A percentile compares a stretch with the other conserved stretches of the same genome.
Evolutionary conservation across 2,888 invertebrate genomes (phyloP).

Genomic region (Folsomia manolachei): DNA sequence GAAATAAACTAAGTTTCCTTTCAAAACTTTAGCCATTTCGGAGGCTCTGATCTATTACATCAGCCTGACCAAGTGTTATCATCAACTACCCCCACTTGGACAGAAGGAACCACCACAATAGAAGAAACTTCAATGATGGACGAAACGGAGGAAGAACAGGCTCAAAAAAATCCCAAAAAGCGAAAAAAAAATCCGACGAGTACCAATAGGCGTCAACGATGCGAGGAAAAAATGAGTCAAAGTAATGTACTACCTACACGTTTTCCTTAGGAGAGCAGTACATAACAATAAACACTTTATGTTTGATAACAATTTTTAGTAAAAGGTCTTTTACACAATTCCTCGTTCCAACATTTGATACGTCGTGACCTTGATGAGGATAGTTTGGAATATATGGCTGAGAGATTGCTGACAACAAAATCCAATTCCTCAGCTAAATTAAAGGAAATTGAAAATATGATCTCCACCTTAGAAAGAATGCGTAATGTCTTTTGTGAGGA

Average conservation of each 20-base stretch:
- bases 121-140: no score
- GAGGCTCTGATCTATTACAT: no score
- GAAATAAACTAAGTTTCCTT: no score
- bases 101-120: no score
- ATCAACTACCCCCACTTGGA: no score
- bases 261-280: no score
- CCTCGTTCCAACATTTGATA: constrained; percentile 17
- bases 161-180: not conserved
- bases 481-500: constrained; percentile 22
- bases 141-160: not conserved
- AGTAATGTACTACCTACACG: not conserved
- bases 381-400: constrained; percentile 19
- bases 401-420: constrained; percentile 17
- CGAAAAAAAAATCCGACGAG: not conserved
- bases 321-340: constrained; percentile 4
- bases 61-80: no score
- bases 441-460: constrained; percentile 23
- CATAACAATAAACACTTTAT: no score
- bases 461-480: constrained; percentile 8
- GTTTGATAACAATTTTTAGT: constrained; percentile 10
- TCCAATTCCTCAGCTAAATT: constrained; percentile 23
- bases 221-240: not conserved
- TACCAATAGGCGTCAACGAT: not conserved
- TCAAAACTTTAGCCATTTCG: no score
- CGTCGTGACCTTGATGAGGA: constrained; percentile 18